Conservation (phyloP, 1,140 invertebrate species). For the Heliconius himera region DNA sequence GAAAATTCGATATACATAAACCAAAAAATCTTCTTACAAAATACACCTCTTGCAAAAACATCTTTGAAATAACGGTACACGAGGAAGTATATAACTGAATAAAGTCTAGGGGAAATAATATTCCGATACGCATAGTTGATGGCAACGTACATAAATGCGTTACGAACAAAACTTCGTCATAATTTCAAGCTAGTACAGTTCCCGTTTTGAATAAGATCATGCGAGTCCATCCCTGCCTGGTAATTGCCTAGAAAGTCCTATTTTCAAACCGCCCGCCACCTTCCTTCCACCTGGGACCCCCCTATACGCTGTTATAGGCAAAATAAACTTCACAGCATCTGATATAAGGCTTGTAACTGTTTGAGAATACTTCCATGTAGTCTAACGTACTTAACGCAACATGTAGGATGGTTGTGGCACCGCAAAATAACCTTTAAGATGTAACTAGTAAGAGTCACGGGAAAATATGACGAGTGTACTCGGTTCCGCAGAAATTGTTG, state of each 20-base stretch:
- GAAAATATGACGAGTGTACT: background rate
- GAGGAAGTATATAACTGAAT: constrained; percentile 1
- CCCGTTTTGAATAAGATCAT: constrained; percentile 47
- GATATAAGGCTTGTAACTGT: constrained; percentile 20
- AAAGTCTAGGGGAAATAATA: constrained; percentile 3
- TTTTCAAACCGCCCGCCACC: constrained; percentile 45
- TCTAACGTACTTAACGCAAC: constrained; percentile 14
- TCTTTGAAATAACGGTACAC: background rate
- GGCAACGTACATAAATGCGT: constrained; percentile 16
- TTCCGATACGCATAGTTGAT: constrained; percentile 1
- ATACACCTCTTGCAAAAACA: background rate
- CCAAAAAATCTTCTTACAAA: background rate
- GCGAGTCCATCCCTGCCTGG: constrained; percentile 51
- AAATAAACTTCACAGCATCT: constrained; percentile 7
- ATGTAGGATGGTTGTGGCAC: constrained; percentile 1
- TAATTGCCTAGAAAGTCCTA: constrained; percentile 73
- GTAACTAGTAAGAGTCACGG: constrained; percentile 2
- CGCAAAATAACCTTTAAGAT: constrained; percentile 17
- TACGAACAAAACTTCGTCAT: constrained; percentile 37
- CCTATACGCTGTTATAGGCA: constrained; percentile 18
- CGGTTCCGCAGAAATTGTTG: constrained; percentile 23
- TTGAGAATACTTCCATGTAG: constrained; percentile 12
- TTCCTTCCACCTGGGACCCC: constrained; percentile 42
- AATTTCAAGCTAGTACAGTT: constrained; percentile 38
- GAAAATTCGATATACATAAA: no score